Conservation (phyloP, 2,888 invertebrate genomes). For the Unio pictorum region DNA sequence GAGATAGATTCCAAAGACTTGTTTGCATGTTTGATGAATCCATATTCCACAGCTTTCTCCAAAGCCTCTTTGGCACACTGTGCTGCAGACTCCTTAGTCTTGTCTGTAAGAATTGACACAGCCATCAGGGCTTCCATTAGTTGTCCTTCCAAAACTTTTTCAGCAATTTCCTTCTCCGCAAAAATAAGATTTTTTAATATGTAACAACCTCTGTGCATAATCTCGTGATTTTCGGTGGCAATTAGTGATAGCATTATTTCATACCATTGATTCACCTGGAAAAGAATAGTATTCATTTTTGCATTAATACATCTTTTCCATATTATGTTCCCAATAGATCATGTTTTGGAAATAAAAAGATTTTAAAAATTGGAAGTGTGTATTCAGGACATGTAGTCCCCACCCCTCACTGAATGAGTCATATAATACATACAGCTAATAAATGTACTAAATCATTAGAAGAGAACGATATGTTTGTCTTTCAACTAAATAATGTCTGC, state of each 20-base stretch:
- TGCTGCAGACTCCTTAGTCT: constrained; percentile 59
- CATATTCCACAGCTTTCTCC: constrained; percentile 38
- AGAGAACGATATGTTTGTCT: too few species aligned
- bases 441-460: too few species aligned
- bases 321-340: too few species aligned
- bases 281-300: not conserved
- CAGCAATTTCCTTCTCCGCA: constrained; percentile 83
- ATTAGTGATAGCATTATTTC: constrained; percentile 84
- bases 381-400: not conserved
- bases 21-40: constrained; percentile 30
- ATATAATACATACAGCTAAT: too few species aligned
- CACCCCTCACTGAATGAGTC: too few species aligned
- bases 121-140: constrained; percentile 94
- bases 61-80: constrained; percentile 61
- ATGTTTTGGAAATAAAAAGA: constrained; percentile 1
- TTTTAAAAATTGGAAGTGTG: not conserved
- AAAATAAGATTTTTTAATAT: constrained; percentile 86
- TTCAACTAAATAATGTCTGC: too few species aligned
- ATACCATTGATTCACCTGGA: constrained; percentile 77
- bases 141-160: constrained; percentile 87
- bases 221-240: constrained; percentile 84
- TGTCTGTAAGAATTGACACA: constrained; percentile 72
- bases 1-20: too few species aligned
- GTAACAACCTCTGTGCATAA: constrained; percentile 90
- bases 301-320: not conserved